A percentile compares a stretch with the other conserved stretches of the same genome.
Evolutionary conservation across 2,797 vertebrate species (phyloP).

Genomic region (Loriculus beryllinus): DNA sequence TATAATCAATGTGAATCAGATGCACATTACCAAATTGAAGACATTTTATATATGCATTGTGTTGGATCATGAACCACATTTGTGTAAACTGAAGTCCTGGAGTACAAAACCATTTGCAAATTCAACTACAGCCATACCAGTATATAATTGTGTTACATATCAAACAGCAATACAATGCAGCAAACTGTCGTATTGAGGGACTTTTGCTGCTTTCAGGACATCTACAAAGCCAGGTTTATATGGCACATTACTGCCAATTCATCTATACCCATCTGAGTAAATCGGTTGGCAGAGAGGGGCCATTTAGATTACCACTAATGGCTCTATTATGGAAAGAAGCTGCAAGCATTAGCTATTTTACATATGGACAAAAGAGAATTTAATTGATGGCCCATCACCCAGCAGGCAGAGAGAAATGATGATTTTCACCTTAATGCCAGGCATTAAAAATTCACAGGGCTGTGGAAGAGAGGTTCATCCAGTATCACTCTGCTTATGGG

Average conservation of each 20-base stretch:
- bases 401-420: constrained; percentile 54
- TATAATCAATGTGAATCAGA: constrained; percentile 68
- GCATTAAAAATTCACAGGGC: constrained; percentile 56
- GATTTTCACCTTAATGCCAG: constrained; percentile 64
- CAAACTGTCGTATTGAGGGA: constrained; percentile 41
- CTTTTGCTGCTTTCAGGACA: constrained; percentile 51
- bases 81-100: constrained; percentile 46
- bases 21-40: constrained; percentile 67
- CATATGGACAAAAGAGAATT: constrained; percentile 56
- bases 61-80: constrained; percentile 52
- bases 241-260: constrained; percentile 51
- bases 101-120: constrained; percentile 44
- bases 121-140: constrained; percentile 6
- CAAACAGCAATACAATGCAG: constrained; percentile 22
- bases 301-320: constrained; percentile 54
- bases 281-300: constrained; percentile 48
- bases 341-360: constrained; percentile 69
- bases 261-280: constrained; percentile 65
- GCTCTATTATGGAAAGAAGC: constrained; percentile 63
- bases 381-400: constrained; percentile 42
- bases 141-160: constrained; percentile 29
- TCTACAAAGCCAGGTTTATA: constrained; percentile 54
- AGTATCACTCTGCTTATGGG: constrained; percentile 27
- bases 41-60: constrained; percentile 68
- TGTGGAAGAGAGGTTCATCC: constrained; percentile 23